Evolutionary conservation across 1,140 invertebrate genomes (phyloP).

Genomic region (Bicyclus anynana): DNA sequence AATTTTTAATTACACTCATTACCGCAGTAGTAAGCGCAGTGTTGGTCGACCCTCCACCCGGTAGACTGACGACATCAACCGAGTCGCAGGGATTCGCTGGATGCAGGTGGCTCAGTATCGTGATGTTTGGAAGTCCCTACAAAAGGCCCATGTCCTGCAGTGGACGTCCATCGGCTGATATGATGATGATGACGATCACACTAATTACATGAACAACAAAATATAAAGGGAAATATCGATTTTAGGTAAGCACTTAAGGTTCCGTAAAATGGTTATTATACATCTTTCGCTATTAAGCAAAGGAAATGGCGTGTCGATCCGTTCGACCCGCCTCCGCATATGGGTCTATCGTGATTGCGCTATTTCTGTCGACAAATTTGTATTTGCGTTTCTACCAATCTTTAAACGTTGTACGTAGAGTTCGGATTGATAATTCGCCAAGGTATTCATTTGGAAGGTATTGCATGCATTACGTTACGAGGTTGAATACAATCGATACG

Average conservation of each 20-base stretch:
- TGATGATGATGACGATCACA: too few relatives aligned
- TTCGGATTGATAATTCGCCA: neutral
- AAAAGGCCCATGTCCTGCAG: too few relatives aligned
- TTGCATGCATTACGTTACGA: neutral
- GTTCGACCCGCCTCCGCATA: neutral
- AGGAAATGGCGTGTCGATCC: slow-evolving; percentile 1
- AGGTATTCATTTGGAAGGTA: neutral
- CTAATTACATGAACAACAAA: too few relatives aligned
- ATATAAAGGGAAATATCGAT: too few relatives aligned
- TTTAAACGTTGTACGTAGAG: neutral
- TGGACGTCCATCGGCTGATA: too few relatives aligned
- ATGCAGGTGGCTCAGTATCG: too few relatives aligned
- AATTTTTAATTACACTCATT: too few relatives aligned
- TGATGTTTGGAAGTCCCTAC: too few relatives aligned
- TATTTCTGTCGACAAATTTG: neutral
- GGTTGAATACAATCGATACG: neutral
- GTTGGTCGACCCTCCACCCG: too few relatives aligned
- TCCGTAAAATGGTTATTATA: neutral
- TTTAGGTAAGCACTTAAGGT: neutral
- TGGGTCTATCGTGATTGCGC: neutral
- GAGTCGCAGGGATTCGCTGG: too few relatives aligned
- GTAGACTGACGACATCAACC: too few relatives aligned
- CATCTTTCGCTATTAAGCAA: neutral
- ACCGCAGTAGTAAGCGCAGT: too few relatives aligned
- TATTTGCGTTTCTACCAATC: neutral